These are phyloP conservation scores for Tetrapedia diversipes DNA, from an alignment of 2,888 invertebrate genomes.

Conservation along the genomic window DNA sequence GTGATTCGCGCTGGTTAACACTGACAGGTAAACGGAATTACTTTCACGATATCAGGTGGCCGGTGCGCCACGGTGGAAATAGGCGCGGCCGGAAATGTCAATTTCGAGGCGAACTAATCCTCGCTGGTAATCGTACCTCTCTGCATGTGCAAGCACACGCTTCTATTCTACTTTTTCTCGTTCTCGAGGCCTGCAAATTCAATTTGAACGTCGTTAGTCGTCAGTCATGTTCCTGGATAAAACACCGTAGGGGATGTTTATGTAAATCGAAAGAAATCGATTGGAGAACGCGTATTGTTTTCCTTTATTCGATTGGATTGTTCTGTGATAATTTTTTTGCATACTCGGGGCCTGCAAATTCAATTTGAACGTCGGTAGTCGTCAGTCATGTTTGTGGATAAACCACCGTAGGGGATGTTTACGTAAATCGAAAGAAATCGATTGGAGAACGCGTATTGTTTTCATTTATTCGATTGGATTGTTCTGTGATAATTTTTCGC, in stretches of 20 bases:
- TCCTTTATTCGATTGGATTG: neutral
- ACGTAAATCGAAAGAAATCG: slow-evolving; percentile 40
- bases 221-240: slow-evolving; percentile 33
- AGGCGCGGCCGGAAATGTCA: slow-evolving; percentile 79
- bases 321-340: too few species aligned
- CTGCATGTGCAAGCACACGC: too few species aligned
- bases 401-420: slow-evolving; percentile 49
- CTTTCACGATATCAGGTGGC: slow-evolving; percentile 68
- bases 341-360: slow-evolving; percentile 53
- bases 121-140: slow-evolving; percentile 56
- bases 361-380: slow-evolving; percentile 68
- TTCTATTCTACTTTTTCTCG: too few species aligned
- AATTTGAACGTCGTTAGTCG: slow-evolving; percentile 68
- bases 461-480: neutral
- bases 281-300: slow-evolving; percentile 13
- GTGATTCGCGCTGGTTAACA: slow-evolving; percentile 37
- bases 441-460: slow-evolving; percentile 8
- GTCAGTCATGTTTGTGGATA: slow-evolving; percentile 36
- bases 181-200: slow-evolving; percentile 55
- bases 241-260: slow-evolving; percentile 49
- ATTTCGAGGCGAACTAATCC: slow-evolving; percentile 76
- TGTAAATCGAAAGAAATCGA: slow-evolving; percentile 38
- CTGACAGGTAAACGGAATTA: slow-evolving; percentile 65
- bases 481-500: too few species aligned
- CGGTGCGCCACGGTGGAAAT: slow-evolving; percentile 59